Evolutionary conservation across 2,888 invertebrate species (phyloP).

Genomic region (Allacma fusca): DNA sequence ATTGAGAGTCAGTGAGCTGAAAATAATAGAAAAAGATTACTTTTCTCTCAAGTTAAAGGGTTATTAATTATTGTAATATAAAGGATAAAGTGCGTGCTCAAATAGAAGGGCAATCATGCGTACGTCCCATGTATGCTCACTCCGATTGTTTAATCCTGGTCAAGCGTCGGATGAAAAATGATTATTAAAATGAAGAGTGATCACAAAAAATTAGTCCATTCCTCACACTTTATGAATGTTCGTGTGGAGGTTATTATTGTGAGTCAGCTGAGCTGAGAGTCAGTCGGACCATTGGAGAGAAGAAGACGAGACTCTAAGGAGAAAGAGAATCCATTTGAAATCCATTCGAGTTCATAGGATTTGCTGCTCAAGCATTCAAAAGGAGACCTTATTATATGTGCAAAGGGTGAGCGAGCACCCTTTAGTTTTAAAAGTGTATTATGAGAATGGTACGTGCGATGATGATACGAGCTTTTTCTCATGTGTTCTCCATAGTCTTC

Average conservation of each 20-base stretch:
- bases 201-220: conserved; percentile 15
- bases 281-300: not conserved
- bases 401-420: conserved; percentile 16
- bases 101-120: conserved; percentile 32
- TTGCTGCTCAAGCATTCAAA: not conserved
- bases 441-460: conserved; percentile 6
- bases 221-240: conserved; percentile 8
- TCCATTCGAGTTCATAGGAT: not conserved
- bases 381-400: not conserved
- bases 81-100: conserved; percentile 28
- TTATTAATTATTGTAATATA: conserved; percentile 25
- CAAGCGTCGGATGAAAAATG: conserved; percentile 18
- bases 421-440: not conserved
- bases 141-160: conserved; percentile 31
- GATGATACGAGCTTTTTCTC: conserved; percentile 13
- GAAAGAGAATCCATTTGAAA: conserved; percentile 6
- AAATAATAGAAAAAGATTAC: conserved; percentile 29
- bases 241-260: conserved; percentile 16
- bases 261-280: too few species aligned
- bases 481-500: not conserved
- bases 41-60: conserved; percentile 26
- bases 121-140: not conserved
- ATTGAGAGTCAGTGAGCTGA: conserved; percentile 19
- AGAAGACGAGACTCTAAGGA: not conserved
- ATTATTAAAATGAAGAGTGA: conserved; percentile 3